A percentile compares a stretch with the other conserved stretches of the same genome.
Conservation (phyloP, 2,888 invertebrate species). For the Tachina fera region DNA sequence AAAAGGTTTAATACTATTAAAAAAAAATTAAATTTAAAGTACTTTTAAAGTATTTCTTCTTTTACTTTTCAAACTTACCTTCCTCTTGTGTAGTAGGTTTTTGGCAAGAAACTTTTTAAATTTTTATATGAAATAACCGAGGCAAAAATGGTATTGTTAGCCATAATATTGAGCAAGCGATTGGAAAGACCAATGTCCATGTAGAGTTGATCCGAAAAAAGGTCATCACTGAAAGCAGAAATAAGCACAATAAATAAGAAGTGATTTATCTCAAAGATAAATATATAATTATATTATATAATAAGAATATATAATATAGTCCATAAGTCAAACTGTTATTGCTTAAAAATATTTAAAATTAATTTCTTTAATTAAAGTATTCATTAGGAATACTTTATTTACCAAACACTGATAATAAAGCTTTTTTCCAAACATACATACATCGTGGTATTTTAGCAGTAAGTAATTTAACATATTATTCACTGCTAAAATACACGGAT, state of each 20-base stretch:
- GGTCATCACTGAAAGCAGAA: conserved; percentile 78
- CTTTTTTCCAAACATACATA: too few species aligned
- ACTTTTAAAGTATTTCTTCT: not conserved
- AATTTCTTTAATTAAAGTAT: too few species aligned
- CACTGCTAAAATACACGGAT: too few species aligned
- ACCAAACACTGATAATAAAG: too few species aligned
- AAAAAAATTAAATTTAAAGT: too few species aligned
- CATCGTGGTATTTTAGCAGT: too few species aligned
- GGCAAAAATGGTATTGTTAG: conserved; percentile 82
- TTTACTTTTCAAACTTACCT: conserved; percentile 77
- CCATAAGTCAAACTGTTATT: too few species aligned
- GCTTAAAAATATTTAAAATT: too few species aligned
- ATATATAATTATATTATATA: too few species aligned
- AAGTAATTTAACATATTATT: too few species aligned
- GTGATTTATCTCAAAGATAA: not conserved
- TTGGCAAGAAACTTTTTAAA: conserved; percentile 82
- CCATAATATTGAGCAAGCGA: conserved; percentile 80
- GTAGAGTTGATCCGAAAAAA: conserved; percentile 82
- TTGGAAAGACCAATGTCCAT: conserved; percentile 81
- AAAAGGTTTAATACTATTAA: not conserved
- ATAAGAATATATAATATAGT: not conserved
- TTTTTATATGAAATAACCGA: conserved; percentile 83
- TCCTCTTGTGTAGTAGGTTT: conserved; percentile 82
- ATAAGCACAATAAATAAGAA: not conserved
- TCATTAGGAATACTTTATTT: too few species aligned